phyloP scores from a whole-genome alignment of 2,888 invertebrate genomes.

The Aporophyla lueneburgensis region DNA sequence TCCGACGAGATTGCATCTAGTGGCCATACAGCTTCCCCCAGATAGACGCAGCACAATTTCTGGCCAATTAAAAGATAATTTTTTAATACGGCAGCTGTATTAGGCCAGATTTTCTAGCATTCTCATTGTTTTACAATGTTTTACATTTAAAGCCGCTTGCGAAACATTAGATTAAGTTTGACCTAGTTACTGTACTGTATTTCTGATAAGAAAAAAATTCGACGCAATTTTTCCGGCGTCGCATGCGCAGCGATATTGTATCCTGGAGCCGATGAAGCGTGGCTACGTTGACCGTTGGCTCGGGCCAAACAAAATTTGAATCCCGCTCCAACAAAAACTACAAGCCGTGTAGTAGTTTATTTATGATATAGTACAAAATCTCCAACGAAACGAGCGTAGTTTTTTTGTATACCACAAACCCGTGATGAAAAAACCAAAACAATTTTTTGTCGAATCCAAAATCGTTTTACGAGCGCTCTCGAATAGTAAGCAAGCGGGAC shows the following conservation, averaged over 20 bases:
- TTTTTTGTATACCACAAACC: constrained; percentile 77
- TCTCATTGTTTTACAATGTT: constrained; percentile 46
- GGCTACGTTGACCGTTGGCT: constrained; percentile 81
- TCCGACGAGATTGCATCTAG: constrained; percentile 90
- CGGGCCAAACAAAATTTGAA: constrained; percentile 81
- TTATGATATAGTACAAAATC: constrained; percentile 85
- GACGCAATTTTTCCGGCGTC: constrained; percentile 75
- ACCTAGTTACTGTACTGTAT: constrained; percentile 76
- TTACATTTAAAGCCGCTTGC: constrained; percentile 69
- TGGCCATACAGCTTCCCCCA: constrained; percentile 88
- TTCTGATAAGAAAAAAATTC: constrained; percentile 84
- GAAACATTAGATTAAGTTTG: constrained; percentile 81
- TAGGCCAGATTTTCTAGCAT: constrained; percentile 50
- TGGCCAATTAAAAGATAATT: constrained; percentile 86
- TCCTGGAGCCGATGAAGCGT: constrained; percentile 67
- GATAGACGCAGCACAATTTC: constrained; percentile 86
- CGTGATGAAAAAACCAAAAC: constrained; percentile 88
- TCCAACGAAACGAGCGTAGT: constrained; percentile 81
- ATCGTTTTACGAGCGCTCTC: constrained; percentile 88
- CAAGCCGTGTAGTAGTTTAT: constrained; percentile 83
- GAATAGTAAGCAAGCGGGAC: constrained; percentile 85
- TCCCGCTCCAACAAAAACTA: constrained; percentile 80
- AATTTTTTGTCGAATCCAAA: constrained; percentile 86
- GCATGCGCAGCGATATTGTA: constrained; percentile 57
- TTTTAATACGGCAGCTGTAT: constrained; percentile 70